phyloP scores from a whole-genome alignment of 1,140 invertebrate species.

The Leptinotarsa defecta region DNA sequence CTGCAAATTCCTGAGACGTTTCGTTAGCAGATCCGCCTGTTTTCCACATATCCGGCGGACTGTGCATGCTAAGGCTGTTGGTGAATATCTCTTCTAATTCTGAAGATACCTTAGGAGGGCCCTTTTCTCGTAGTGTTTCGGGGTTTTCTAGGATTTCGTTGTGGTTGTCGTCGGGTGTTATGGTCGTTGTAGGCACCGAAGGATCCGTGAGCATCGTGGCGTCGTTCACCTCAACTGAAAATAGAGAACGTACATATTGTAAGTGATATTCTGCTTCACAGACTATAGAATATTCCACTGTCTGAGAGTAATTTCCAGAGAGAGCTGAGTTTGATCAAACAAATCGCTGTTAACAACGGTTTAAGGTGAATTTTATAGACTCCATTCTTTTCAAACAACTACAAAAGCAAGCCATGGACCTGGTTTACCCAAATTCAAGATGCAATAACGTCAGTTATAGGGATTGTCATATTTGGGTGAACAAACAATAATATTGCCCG shows the following conservation, averaged over 20 bases:
- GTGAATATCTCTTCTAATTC: conserved; percentile 40
- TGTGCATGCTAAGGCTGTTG: conserved; percentile 38
- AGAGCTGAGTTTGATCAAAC: too few relatives aligned
- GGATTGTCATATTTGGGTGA: too few relatives aligned
- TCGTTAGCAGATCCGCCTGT: conserved; percentile 41
- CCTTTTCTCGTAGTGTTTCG: conserved; percentile 18
- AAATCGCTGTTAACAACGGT: too few relatives aligned
- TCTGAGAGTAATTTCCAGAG: too few relatives aligned
- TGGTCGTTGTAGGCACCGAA: conserved; percentile 26
- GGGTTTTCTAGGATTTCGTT: conserved; percentile 42
- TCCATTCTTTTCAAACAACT: too few relatives aligned
- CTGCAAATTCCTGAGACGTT: conserved; percentile 36
- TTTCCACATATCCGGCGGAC: conserved; percentile 32
- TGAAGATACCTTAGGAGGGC: conserved; percentile 30
- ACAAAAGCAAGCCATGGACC: too few relatives aligned
- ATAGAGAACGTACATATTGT: not conserved
- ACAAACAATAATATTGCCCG: too few relatives aligned
- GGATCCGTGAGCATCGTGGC: conserved; percentile 31
- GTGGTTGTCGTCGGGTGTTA: conserved; percentile 46
- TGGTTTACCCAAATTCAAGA: too few relatives aligned
- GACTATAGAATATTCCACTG: too few relatives aligned
- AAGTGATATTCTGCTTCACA: too few relatives aligned
- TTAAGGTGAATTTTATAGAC: too few relatives aligned
- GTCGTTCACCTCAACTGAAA: conserved; percentile 25
- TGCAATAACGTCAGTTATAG: too few relatives aligned